Evolutionary conservation across 1,140 invertebrate genomes (phyloP).

Genomic region (Anthonomus grandis): DNA sequence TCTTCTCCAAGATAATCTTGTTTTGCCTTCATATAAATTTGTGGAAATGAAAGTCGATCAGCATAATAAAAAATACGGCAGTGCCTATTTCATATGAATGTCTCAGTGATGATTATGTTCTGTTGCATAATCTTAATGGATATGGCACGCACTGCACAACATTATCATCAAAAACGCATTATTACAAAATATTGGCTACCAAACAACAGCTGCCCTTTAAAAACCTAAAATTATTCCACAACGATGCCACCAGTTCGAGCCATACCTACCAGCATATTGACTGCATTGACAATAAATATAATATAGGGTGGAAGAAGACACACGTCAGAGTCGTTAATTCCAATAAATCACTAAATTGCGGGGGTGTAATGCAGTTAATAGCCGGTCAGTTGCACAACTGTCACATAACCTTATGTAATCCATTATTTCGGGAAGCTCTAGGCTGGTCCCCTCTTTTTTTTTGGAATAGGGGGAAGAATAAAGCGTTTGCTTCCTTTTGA

Average conservation of each 20-base stretch:
- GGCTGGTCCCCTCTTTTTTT: not conserved
- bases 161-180: conserved; percentile 26
- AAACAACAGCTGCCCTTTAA: conserved; percentile 14
- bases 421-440: conserved; percentile 18
- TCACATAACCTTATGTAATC: conserved; percentile 23
- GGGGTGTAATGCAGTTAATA: conserved; percentile 28
- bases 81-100: too few relatives aligned
- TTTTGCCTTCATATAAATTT: too few relatives aligned
- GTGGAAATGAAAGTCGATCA: too few relatives aligned
- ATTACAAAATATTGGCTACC: too few relatives aligned
- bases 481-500: too few relatives aligned
- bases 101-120: too few relatives aligned
- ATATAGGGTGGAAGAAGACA: conserved; percentile 8
- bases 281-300: not conserved
- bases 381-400: conserved; percentile 29
- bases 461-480: conserved; percentile 4
- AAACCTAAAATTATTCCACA: conserved; percentile 25
- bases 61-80: too few relatives aligned
- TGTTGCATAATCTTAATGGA: too few relatives aligned
- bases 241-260: conserved; percentile 4
- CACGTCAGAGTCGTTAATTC: conserved; percentile 22
- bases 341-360: conserved; percentile 30
- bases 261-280: conserved; percentile 21
- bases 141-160: too few relatives aligned
- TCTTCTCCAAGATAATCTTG: too few relatives aligned